These are phyloP conservation scores for Lomographa bimaculata DNA, from an alignment of 2,888 invertebrate genomes.

Conservation along the genomic window DNA sequence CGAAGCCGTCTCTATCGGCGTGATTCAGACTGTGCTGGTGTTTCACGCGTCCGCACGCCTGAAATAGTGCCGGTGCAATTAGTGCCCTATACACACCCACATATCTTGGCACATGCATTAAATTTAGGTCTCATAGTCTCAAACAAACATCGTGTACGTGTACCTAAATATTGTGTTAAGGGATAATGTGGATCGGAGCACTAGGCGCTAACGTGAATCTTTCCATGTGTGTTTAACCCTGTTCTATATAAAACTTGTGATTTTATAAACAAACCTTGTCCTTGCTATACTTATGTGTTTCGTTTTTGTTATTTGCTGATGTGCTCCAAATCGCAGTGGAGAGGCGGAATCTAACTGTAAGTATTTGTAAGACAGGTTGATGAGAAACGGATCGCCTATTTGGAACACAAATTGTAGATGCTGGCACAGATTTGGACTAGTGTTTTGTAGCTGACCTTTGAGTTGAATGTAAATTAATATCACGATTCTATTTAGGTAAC, in stretches of 20 bases:
- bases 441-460: conserved; percentile 18
- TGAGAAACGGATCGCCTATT: conserved; percentile 7
- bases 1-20: conserved; percentile 54
- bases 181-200: conserved; percentile 24
- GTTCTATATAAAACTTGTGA: conserved; percentile 29
- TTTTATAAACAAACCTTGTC: conserved; percentile 37
- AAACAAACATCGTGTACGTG: conserved; percentile 21
- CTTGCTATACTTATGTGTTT: conserved; percentile 21
- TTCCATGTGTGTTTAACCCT: conserved; percentile 8
- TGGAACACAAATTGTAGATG: conserved; percentile 8
- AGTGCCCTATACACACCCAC: conserved; percentile 53
- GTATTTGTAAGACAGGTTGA: conserved; percentile 8
- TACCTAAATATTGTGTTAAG: conserved; percentile 18
- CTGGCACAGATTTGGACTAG: conserved; percentile 13
- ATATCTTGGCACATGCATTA: conserved; percentile 56
- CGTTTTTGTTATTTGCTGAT: conserved; percentile 5
- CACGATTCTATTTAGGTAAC: conserved; percentile 7
- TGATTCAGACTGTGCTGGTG: conserved; percentile 72
- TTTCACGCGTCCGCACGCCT: conserved; percentile 63
- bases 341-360: conserved; percentile 9
- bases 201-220: conserved; percentile 13
- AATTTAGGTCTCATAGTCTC: conserved; percentile 39
- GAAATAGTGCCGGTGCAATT: conserved; percentile 72
- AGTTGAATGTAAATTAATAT: conserved; percentile 13
- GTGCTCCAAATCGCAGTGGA: conserved; percentile 1